Conservation (phyloP, 2,888 invertebrate species). For the Eurytoma californica region DNA sequence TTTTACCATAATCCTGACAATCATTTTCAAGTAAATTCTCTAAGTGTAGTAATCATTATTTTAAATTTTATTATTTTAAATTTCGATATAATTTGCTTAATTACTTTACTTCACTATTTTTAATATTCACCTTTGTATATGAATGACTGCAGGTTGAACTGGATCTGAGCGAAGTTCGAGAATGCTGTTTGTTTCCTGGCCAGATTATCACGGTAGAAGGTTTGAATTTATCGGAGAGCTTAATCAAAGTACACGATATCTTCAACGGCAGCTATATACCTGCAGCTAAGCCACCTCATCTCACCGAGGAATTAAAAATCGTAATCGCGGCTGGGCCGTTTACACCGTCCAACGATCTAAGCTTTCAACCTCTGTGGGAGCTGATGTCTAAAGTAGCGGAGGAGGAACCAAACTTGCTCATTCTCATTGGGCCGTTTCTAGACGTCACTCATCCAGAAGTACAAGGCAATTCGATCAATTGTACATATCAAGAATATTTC, state of each 20-base stretch:
- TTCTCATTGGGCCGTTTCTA: constrained; percentile 91
- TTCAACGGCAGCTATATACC: constrained; percentile 76
- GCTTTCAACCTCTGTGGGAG: constrained; percentile 89
- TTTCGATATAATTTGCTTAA: background rate
- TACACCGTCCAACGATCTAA: constrained; percentile 85
- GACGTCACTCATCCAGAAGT: constrained; percentile 83
- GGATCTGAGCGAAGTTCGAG: constrained; percentile 77
- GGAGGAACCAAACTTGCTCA: constrained; percentile 85
- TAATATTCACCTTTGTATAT: too few relatives aligned
- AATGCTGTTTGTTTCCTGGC: constrained; percentile 86
- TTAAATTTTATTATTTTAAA: too few relatives aligned
- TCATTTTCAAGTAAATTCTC: too few relatives aligned
- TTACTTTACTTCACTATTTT: too few relatives aligned
- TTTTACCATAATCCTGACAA: too few relatives aligned
- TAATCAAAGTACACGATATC: constrained; percentile 82
- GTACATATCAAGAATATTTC: constrained; percentile 86
- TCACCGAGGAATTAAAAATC: constrained; percentile 76
- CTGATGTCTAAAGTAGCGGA: constrained; percentile 82
- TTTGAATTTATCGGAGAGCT: constrained; percentile 82
- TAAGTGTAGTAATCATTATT: too few relatives aligned
- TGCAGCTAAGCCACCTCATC: constrained; percentile 74
- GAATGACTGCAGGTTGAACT: constrained; percentile 64
- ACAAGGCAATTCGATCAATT: constrained; percentile 79
- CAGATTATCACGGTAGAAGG: constrained; percentile 87
- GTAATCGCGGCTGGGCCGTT: constrained; percentile 90